Evolutionary conservation across 92 coral and sea anemone genomes (phyloP), one percentile per base, ranked within the genome.

Genomic region (Isaurus tuberculatus): DNA sequence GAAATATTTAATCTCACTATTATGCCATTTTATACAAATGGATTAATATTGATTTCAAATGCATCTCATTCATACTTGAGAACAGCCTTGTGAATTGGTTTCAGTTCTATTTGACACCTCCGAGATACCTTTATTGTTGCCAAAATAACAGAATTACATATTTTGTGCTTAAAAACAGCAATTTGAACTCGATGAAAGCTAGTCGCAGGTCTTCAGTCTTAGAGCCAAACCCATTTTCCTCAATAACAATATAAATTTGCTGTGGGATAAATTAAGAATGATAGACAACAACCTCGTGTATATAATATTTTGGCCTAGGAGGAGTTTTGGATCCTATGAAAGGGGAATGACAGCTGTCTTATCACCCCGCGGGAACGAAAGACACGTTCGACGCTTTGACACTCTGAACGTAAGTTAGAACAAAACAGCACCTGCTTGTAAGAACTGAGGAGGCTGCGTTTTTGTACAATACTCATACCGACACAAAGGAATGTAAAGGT

Each of bases 381-480:
- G 49, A 34, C 65, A 43, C 49, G 0, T 33, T n/a, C 53, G 13
- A 20, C 46, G 51, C 82, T 2, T 19, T 29, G 49, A 70, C 73
- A 40, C 32, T 26, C 53, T 37, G 4, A 63, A 16, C 46, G 8
- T 40, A 64, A 28, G 61, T 30, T 3, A 23, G 53, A 77, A 77
- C 82, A 77, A 77, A 60, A 58, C 82, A 36, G 70, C 82, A 77
- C 82, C 82, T 77, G 82, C 34, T 36, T 32, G 15, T 5, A 20
- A 37, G 32, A 48, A 57, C 22, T 32, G 34, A 23, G 70, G 51
- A 17, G 82, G 31, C 51, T 58, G 70, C 33, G 70, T 77, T 34
- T 28, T 10, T 15, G 70, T 55, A 58, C 82, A 57, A 77, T 57
- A 30, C 68, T 30, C 1, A 15, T 55, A 9, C 17, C 23, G 22